These are phyloP conservation scores for Schizopygopsis pylzovi DNA, from an alignment of 2,797 vertebrate genomes.

Conservation along the genomic window DNA sequence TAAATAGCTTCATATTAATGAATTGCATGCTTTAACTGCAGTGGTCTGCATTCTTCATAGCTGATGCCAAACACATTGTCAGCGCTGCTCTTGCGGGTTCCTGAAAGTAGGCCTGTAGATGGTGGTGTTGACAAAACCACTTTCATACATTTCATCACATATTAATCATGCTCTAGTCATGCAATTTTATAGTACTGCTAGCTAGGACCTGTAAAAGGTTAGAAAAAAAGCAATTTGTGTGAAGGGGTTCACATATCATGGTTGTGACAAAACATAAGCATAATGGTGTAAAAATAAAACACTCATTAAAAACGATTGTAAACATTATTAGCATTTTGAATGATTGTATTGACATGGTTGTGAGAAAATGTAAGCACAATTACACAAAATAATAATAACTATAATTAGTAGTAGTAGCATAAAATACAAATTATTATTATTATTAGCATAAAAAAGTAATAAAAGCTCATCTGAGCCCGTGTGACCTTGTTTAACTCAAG, in stretches of 20 bases:
- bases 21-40: neutral
- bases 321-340: neutral
- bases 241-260: neutral
- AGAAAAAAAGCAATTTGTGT: neutral
- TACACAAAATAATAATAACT: neutral
- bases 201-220: neutral
- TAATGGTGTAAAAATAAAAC: neutral
- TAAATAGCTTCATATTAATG: neutral
- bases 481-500: neutral
- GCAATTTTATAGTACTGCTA: neutral
- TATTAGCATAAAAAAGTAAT: neutral
- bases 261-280: neutral
- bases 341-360: neutral
- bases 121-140: slow-evolving; percentile 1
- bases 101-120: slow-evolving; percentile 8
- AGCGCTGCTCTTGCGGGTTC: neutral
- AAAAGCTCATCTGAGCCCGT: neutral
- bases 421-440: neutral
- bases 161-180: neutral
- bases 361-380: neutral
- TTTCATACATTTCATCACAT: slow-evolving; percentile 7
- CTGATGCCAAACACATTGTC: neutral
- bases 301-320: neutral
- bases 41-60: slow-evolving; percentile 2
- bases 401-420: neutral